These are phyloP conservation scores for Cryptus armator DNA, from an alignment of 2,888 invertebrate species.

Conservation along the genomic window DNA sequence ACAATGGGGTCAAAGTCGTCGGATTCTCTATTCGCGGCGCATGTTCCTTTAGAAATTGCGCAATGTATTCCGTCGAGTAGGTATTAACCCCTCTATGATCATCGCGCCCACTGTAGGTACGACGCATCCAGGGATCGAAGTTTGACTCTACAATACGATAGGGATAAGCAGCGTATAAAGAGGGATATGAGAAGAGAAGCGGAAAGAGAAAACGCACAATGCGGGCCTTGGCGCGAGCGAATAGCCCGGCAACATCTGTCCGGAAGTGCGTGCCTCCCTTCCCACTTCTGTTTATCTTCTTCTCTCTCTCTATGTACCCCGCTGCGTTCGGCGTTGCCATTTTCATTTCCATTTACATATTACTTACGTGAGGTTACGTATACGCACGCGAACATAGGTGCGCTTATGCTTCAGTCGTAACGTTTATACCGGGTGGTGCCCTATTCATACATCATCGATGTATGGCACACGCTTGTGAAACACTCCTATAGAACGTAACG, in stretches of 20 bases:
- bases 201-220: slow-evolving; percentile 73
- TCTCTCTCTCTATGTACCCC: slow-evolving; percentile 20
- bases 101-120: slow-evolving; percentile 10
- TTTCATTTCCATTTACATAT: slow-evolving; percentile 73
- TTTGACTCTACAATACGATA: slow-evolving; percentile 25
- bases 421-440: slow-evolving; percentile 60
- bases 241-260: slow-evolving; percentile 77
- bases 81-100: slow-evolving; percentile 55
- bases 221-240: slow-evolving; percentile 56
- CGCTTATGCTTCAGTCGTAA: slow-evolving; percentile 47
- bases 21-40: background rate
- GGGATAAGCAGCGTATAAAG: slow-evolving; percentile 42
- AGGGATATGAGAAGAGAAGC: slow-evolving; percentile 63
- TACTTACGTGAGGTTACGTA: slow-evolving; percentile 55
- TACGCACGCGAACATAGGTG: slow-evolving; percentile 25
- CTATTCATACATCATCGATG: slow-evolving; percentile 49
- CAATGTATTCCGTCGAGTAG: slow-evolving; percentile 62
- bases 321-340: slow-evolving; percentile 66
- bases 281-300: slow-evolving; percentile 13
- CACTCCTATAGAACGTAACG: background rate
- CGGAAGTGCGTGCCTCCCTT: slow-evolving; percentile 76
- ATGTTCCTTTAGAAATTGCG: slow-evolving; percentile 6
- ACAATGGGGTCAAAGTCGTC: too few species aligned
- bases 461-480: slow-evolving; percentile 32
- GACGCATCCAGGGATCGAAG: background rate